phyloP scores from a whole-genome alignment of 2,113 vertebrate species.

The Neotragus pygmaeus region DNA sequence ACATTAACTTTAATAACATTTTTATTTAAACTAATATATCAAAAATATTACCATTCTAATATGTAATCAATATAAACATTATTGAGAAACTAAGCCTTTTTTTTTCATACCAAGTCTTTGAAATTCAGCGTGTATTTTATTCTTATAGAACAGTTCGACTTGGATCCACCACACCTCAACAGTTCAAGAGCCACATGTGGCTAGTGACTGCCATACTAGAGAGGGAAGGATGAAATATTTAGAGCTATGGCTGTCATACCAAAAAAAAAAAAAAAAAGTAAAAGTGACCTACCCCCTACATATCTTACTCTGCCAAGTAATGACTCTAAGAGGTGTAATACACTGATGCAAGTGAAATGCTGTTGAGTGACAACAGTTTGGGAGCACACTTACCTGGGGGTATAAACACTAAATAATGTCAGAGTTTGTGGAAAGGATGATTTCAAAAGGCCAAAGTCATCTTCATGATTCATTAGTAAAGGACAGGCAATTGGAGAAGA shows the following conservation, averaged over 20 bases:
- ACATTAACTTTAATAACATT: conserved; percentile 18
- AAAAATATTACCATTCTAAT: background rate
- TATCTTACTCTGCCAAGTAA: background rate
- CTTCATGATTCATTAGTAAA: background rate
- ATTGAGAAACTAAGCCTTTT: background rate
- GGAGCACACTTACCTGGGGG: background rate
- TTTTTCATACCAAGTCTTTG: background rate
- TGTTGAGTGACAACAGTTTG: background rate
- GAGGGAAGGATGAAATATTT: background rate
- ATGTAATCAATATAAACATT: background rate
- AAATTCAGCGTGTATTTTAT: background rate
- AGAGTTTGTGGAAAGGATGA: background rate
- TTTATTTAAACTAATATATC: background rate
- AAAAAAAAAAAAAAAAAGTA: background rate
- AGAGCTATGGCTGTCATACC: background rate
- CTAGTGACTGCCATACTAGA: background rate
- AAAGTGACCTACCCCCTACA: background rate
- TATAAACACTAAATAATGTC: background rate
- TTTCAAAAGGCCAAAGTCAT: background rate
- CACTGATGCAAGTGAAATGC: background rate
- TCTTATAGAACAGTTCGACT: background rate
- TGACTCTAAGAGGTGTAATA: background rate
- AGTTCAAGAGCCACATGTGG: background rate
- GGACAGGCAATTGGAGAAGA: background rate
- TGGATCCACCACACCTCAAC: background rate